These are phyloP conservation scores for Microcaecilia unicolor DNA, from an alignment of 2,797 vertebrate species.

Conservation along the genomic window DNA sequence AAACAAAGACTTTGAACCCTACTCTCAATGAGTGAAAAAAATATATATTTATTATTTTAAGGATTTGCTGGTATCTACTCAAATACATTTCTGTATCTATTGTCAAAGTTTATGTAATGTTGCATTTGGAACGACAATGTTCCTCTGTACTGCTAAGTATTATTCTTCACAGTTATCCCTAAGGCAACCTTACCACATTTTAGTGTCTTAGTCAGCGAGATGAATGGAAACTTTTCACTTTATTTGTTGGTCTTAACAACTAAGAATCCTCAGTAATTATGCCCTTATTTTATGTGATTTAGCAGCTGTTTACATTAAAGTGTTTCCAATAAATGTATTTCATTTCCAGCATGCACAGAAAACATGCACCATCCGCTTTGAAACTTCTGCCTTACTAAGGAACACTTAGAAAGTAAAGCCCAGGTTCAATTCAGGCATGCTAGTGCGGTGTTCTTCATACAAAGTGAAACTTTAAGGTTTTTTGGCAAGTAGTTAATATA, in stretches of 20 bases:
- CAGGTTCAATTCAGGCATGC: slow-evolving; percentile 11
- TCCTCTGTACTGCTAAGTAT: slow-evolving; percentile 9
- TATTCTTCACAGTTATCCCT: slow-evolving; percentile 9
- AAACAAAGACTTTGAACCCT: neutral
- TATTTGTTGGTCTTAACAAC: slow-evolving; percentile 6
- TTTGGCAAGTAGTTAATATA: slow-evolving; percentile 7
- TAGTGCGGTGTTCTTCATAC: slow-evolving; percentile 11
- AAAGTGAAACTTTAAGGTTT: slow-evolving; percentile 10
- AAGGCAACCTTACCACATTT: slow-evolving; percentile 26
- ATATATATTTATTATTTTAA: slow-evolving; percentile 51
- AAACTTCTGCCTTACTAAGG: slow-evolving; percentile 15
- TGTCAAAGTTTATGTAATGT: slow-evolving; percentile 16
- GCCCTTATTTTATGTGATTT: neutral
- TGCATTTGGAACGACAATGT: slow-evolving; percentile 12
- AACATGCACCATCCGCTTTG: neutral
- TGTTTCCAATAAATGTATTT: too few relatives aligned
- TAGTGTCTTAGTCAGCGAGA: slow-evolving; percentile 6
- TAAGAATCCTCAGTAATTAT: too few relatives aligned
- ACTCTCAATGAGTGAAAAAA: slow-evolving; percentile 11
- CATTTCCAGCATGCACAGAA: neutral
- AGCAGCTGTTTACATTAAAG: slow-evolving; percentile 1
- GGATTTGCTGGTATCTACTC: slow-evolving; percentile 21
- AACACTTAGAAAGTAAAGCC: neutral
- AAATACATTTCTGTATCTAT: slow-evolving; percentile 27
- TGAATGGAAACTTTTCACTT: slow-evolving; percentile 27